Base-by-base conservation (phyloP, 2,888 invertebrate genomes). In the Drosophila crucigera region DNA sequence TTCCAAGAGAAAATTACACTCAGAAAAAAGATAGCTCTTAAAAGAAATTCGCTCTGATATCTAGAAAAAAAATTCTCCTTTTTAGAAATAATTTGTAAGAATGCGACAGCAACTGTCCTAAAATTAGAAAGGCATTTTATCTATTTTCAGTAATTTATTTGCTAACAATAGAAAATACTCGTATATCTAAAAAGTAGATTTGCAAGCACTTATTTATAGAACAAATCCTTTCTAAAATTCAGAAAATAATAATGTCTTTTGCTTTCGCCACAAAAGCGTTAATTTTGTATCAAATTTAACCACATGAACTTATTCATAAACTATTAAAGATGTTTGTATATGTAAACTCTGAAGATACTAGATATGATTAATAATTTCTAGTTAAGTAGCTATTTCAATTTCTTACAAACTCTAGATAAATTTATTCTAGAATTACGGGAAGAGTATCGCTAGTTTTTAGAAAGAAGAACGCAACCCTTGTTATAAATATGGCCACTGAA, bases 1-100 rank as follows among this genome's bases (percentile, higher is more conserved):
- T 55, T 66, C 77, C 70, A 25, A 47, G 9, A 16, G 1, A 25
- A 47, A 47, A 25, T 2, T 25, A 25, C 22, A 47, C 25, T 25
- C 16, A 9, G 16, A 25, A 25, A 7, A n/a, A 52, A 30, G 28
- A n/a, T 11, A 14, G 3, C 6, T 1, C 11, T 11, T 1, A 10
- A 19, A 5, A 2, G 28, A 7, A 4, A 28, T 28, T 50, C 28
- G 5, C 2, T 19, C 7, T 7, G 1, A 7, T 4, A 14, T 22
- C 14, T 14, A 22, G 7, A 22, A 47, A 22, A 43, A 14, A 47
- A 14, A 1, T 3, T n/a, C 2, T n/a, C n/a, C 0, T 2, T n/a
- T 41, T n/a, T 2, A 35, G 14, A 35, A 0, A 1, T 2, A 35
- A 35, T 35, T 19, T n/a, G 10, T 41, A 10, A n/a, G 7, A 41